A percentile compares a stretch with the other conserved stretches of the same genome.
These are phyloP conservation scores for Lamprotornis superbus DNA, from an alignment of 2,113 vertebrate species.

Conservation along the genomic window DNA sequence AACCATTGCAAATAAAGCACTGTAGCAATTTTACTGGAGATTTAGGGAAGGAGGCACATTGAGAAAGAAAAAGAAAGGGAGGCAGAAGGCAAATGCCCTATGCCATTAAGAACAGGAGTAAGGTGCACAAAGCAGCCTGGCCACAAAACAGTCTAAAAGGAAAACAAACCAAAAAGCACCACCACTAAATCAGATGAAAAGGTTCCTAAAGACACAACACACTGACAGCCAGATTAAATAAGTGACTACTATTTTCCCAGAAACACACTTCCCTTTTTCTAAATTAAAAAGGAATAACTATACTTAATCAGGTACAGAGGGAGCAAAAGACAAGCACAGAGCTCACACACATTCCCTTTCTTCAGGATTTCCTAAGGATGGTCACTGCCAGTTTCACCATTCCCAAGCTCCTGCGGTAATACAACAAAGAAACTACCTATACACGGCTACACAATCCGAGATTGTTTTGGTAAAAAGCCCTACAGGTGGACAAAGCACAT, in stretches of 20 bases:
- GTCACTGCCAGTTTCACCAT: background rate
- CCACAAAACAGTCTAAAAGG: background rate
- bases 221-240: background rate
- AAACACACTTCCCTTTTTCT: background rate
- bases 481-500: background rate
- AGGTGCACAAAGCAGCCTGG: background rate
- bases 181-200: background rate
- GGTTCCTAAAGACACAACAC: background rate
- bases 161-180: background rate
- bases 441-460: too few species aligned
- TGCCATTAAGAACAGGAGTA: rapidly evolving
- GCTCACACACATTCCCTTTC: background rate
- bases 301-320: background rate
- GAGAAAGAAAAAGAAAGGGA: background rate
- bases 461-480: background rate
- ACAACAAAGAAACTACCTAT: background rate
- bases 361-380: background rate
- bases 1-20: background rate
- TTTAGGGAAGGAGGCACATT: background rate
- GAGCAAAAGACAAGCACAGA: background rate
- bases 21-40: background rate
- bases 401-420: background rate
- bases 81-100: background rate
- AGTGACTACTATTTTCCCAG: background rate
- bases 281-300: background rate